A percentile compares a stretch with the other conserved stretches of the same genome.
Conservation (phyloP, 2,797 vertebrate species). For the Arremon brunneinucha region DNA sequence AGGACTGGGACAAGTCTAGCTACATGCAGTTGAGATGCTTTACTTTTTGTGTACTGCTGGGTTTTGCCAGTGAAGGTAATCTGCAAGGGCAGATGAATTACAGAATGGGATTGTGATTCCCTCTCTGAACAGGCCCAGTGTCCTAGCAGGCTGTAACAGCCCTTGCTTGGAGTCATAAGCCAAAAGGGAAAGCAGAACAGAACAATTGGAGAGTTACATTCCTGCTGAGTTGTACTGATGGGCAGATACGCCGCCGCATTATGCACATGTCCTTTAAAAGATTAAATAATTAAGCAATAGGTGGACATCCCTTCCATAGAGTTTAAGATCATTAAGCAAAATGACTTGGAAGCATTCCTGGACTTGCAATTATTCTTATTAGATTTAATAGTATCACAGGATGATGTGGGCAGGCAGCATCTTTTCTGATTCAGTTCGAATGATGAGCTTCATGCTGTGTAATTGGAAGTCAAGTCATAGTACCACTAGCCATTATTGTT, state of each 20-base stretch:
- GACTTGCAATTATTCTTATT: constrained; percentile 30
- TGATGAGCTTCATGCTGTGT: background rate
- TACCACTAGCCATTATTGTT: background rate
- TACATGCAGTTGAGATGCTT: background rate
- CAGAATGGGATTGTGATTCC: background rate
- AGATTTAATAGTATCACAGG: background rate
- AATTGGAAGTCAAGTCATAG: constrained; percentile 6
- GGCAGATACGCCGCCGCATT: background rate
- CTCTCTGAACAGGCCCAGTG: background rate
- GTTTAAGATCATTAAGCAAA: constrained; percentile 52
- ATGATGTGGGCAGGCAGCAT: background rate
- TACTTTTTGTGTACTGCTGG: background rate
- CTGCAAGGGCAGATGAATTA: background rate
- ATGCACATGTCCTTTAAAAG: background rate
- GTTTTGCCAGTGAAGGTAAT: background rate
- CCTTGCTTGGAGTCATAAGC: background rate
- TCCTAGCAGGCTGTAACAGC: background rate
- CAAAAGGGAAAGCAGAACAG: background rate
- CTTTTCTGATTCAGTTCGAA: background rate
- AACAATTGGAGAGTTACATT: background rate
- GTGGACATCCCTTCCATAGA: constrained; percentile 12
- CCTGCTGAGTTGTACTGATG: background rate
- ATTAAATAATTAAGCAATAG: constrained; percentile 47
- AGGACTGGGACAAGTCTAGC: background rate
- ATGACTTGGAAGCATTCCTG: constrained; percentile 6